Conservation (phyloP, 2,113 vertebrate genomes). For the Columba livia region DNA sequence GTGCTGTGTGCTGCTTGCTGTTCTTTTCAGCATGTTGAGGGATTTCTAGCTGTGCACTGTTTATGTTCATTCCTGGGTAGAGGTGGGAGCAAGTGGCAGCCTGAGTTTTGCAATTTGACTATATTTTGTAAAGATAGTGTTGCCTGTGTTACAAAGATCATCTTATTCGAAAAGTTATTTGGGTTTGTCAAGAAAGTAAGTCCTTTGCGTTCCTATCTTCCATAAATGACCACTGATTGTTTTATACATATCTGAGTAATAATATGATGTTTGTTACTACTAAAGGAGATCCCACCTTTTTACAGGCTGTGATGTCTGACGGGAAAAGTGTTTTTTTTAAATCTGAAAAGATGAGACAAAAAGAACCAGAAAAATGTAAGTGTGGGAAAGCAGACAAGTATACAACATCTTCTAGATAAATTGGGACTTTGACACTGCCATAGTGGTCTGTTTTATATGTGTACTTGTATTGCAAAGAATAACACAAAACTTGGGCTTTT, state of each 20-base stretch:
- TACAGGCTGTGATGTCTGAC: neutral
- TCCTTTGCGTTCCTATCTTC: neutral
- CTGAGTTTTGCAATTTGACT: neutral
- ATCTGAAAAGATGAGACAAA: neutral
- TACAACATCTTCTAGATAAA: neutral
- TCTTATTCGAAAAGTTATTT: neutral
- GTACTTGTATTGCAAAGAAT: neutral
- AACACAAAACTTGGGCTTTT: neutral
- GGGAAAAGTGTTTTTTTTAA: neutral
- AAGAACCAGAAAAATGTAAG: neutral
- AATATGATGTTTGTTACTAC: fast-evolving
- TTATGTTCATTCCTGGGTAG: neutral
- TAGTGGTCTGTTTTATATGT: neutral
- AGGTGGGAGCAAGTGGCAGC: neutral
- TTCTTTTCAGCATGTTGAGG: neutral
- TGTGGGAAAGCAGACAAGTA: neutral
- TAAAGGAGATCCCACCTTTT: neutral
- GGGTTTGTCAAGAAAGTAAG: neutral
- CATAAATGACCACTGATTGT: neutral
- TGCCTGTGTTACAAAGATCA: neutral
- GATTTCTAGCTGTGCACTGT: neutral
- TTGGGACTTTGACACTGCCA: neutral
- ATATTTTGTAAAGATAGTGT: neutral
- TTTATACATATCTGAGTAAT: neutral
- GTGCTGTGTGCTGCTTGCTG: neutral